Conservation (phyloP, 2,888 invertebrate genomes). For the Hydroisotoma schaefferi region DNA sequence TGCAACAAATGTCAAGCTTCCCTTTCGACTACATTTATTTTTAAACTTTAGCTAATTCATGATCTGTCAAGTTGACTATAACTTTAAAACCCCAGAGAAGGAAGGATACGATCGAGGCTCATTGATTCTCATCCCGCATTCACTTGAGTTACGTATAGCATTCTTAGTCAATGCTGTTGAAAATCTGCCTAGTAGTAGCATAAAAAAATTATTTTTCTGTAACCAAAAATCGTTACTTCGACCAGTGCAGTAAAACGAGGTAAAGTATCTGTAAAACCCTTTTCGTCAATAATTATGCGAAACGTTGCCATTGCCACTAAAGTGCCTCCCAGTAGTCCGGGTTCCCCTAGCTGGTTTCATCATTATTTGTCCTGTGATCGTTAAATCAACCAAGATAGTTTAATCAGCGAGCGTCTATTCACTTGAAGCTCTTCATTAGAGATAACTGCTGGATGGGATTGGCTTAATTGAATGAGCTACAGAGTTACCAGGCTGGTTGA, state of each 20-base stretch:
- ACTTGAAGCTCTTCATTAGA: neutral
- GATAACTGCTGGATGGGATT: neutral
- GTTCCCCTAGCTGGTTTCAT: neutral
- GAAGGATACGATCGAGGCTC: neutral
- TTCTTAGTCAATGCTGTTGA: no score
- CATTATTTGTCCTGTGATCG: neutral
- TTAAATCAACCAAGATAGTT: neutral
- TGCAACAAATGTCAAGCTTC: conserved; percentile 44
- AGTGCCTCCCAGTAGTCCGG: neutral
- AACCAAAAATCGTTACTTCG: no score
- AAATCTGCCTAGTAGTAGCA: no score
- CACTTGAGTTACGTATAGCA: no score
- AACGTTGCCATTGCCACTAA: conserved; percentile 9
- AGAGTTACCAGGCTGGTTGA: neutral
- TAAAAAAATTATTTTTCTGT: conserved; percentile 4
- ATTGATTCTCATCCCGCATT: neutral
- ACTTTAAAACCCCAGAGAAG: conserved; percentile 10
- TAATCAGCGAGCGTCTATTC: no score
- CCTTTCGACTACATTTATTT: conserved; percentile 46
- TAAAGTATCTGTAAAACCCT: no score
- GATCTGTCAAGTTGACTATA: conserved; percentile 24
- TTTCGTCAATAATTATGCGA: conserved; percentile 12
- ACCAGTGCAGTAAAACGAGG: no score
- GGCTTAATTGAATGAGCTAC: neutral
- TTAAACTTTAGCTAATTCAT: conserved; percentile 46